Percentiles rank a stretch among this genome's conserved stretches.
Evolutionary conservation across 2,888 invertebrate genomes (phyloP).

Genomic region (Leptinotarsa tumamoca): DNA sequence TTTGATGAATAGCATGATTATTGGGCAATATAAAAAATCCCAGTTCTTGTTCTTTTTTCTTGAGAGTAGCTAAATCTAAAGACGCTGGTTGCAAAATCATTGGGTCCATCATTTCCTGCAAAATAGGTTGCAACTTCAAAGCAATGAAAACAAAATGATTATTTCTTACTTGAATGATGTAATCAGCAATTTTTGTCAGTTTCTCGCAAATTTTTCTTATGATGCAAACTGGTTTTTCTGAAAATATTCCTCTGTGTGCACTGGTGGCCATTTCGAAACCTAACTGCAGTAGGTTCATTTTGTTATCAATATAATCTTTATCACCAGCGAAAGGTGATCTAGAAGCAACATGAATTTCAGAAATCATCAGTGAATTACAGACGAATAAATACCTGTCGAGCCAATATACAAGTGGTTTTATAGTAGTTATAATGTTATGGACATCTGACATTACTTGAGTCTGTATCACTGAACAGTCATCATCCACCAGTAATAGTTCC

Average conservation of each 20-base stretch:
- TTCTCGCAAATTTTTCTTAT: constrained; percentile 79
- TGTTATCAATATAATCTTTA: constrained; percentile 77
- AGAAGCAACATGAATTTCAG: constrained; percentile 40
- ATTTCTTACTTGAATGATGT: constrained; percentile 79
- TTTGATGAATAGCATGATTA: constrained; percentile 83
- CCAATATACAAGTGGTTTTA: constrained; percentile 92
- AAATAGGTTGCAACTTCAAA: too few relatives aligned
- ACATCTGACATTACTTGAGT: constrained; percentile 88
- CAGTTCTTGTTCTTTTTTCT: constrained; percentile 87
- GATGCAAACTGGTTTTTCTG: constrained; percentile 85
- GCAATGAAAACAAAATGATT: not conserved
- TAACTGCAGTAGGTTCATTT: constrained; percentile 79
- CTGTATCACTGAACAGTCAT: constrained; percentile 71
- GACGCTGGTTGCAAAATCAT: constrained; percentile 91
- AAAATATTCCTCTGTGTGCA: constrained; percentile 91
- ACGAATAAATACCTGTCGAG: constrained; percentile 76
- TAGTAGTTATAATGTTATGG: constrained; percentile 83
- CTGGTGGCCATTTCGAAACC: constrained; percentile 90
- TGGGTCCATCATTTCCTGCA: constrained; percentile 85
- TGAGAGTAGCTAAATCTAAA: constrained; percentile 88
- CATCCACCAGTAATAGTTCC: constrained; percentile 73
- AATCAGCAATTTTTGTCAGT: constrained; percentile 84
- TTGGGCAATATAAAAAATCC: constrained; percentile 92
- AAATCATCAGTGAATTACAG: not conserved
- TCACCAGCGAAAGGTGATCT: constrained; percentile 74